These are phyloP conservation scores for Anas acuta DNA, from an alignment of 2,797 vertebrate species.

Conservation along the genomic window DNA sequence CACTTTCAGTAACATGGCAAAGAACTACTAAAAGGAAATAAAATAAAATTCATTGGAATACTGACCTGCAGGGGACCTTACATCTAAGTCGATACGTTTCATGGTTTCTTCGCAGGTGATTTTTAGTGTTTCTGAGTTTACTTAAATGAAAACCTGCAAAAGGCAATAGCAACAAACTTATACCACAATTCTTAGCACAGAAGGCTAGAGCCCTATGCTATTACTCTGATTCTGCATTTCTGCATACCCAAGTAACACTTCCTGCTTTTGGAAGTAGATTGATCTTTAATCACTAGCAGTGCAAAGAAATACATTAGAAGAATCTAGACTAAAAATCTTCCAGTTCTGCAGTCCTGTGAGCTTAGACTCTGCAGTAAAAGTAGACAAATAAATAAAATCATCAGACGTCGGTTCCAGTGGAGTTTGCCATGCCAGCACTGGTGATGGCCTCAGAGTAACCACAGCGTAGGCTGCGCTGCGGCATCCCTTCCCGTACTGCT, in stretches of 20 bases:
- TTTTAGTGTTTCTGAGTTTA: not conserved
- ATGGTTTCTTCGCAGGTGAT: not conserved
- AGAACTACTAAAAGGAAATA: not conserved
- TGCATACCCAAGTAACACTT: not conserved
- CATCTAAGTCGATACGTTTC: not conserved
- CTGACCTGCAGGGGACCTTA: not conserved
- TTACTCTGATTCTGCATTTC: not conserved
- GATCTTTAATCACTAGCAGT: not conserved
- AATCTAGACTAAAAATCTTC: not conserved
- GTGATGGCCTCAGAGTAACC: not conserved
- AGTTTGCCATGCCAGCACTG: not conserved
- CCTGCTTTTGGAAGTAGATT: not conserved
- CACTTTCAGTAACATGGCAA: not conserved
- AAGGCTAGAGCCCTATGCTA: not conserved
- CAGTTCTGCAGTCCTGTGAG: not conserved
- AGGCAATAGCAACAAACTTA: not conserved
- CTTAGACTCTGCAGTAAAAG: not conserved
- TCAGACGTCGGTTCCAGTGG: not conserved
- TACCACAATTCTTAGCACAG: not conserved
- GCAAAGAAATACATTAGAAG: not conserved
- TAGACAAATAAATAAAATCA: not conserved
- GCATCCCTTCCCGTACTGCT: not conserved
- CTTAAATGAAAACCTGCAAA: not conserved
- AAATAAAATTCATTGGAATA: not conserved
- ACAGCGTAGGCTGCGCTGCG: not conserved